Conservation (phyloP, 2,797 vertebrate genomes). For the Argentina silus region DNA sequence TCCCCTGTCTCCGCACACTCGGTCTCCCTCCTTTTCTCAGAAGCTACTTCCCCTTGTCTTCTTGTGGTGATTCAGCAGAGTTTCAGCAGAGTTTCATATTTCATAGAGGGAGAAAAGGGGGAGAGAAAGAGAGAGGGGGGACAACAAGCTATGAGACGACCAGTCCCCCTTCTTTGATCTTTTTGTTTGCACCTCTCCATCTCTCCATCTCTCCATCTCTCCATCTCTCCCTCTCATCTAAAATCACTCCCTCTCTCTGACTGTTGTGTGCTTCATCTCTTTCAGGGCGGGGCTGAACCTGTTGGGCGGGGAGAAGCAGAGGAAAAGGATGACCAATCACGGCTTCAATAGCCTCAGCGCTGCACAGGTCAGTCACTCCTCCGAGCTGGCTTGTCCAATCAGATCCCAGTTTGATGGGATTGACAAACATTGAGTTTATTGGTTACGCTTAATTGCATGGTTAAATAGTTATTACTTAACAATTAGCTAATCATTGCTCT, state of each 20-base stretch:
- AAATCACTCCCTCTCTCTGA: slow-evolving; percentile 10
- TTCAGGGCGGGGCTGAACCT: slow-evolving; percentile 81
- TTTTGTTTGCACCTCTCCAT: slow-evolving; percentile 53
- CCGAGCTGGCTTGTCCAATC: neutral
- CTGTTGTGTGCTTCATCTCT: slow-evolving; percentile 40
- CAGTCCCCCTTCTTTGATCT: slow-evolving; percentile 51
- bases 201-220: slow-evolving; percentile 14
- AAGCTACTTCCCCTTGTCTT: slow-evolving; percentile 16
- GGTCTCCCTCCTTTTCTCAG: slow-evolving; percentile 9
- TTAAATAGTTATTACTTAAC: neutral
- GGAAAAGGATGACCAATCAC: slow-evolving; percentile 82
- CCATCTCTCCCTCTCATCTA: neutral
- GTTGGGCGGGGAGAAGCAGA: slow-evolving; percentile 79
- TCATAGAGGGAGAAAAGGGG: slow-evolving; percentile 59
- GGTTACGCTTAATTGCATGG: too few relatives aligned
- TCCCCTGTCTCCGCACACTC: slow-evolving; percentile 5
- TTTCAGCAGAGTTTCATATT: too few relatives aligned
- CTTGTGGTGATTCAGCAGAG: slow-evolving; percentile 58
- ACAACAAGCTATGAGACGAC: slow-evolving; percentile 20
- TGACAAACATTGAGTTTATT: neutral
- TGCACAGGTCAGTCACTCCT: slow-evolving; percentile 73
- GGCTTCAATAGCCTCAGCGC: slow-evolving; percentile 74
- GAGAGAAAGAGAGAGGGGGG: slow-evolving; percentile 20
- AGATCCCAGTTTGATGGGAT: neutral
- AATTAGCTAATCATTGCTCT: too few relatives aligned